Base-by-base conservation (phyloP, 2,113 vertebrate species). In the Sapajus apella region DNA sequence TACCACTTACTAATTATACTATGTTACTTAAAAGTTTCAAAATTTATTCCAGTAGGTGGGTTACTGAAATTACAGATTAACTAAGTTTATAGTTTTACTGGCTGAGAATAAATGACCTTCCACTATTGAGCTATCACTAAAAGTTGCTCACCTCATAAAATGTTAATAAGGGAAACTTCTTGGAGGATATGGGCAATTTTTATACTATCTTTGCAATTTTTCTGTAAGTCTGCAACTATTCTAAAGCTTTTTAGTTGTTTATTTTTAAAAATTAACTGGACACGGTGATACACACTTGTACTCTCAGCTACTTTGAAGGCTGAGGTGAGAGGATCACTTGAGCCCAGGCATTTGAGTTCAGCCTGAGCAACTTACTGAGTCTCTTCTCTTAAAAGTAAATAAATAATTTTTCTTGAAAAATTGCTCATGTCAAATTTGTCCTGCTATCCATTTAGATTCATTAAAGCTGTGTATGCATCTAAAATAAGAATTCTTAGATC, bases 11-110 rank as follows among this genome's bases (percentile, higher is more conserved):
- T 89, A 77, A 73, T 83, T 87, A 58, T 45, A 87, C 37, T 16
- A 2, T 47, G 88, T 50, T 52, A 70, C 55, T 93, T 75, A 76
- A 0, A 77, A 6, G 23, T 90, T 89, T 94, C 40, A 66, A 37
- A 92, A 35, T 94, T 85, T 23, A 4, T 93, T 96, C 73, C 85
- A 56, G 21, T 94, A 87, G 40, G 17, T 76, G 7, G 25, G 17
- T 87, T 94, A 82, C 32, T 94, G n/a, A 96, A 95, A 87, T 92
- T 70, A 58, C 16, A 94, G 27, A 32, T 95, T 47, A 87, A 61
- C 76, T 92, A 68, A 75, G 81, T 52, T 56, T 97, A 9, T 91
- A 58, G 73, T 86, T 94, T 91, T 95, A 93, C 72, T 20, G 93
- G 3, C 77, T 73, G 17, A 40, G 25, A 92, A 35, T 88, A 86